A percentile compares a stretch with the other conserved stretches of the same genome.
phyloP scores from a whole-genome alignment of 2,797 vertebrate species.

The Oryzias dopingdopingensis region DNA sequence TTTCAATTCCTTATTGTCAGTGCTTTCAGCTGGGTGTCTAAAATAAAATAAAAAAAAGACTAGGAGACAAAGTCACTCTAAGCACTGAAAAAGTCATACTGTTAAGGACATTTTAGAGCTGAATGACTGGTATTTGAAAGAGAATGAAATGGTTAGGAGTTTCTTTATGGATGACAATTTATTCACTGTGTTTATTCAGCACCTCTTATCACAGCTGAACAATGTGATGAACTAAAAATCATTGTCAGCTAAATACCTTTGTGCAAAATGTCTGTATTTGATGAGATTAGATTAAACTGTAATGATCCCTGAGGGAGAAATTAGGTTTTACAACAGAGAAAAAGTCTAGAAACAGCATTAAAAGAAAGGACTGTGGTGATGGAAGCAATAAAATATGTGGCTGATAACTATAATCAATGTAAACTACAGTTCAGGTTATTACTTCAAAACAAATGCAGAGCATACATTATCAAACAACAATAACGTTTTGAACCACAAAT shows the following conservation, averaged over 20 bases:
- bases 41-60: conserved; percentile 24
- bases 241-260: conserved; percentile 47
- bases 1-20: conserved; percentile 24
- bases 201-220: conserved; percentile 26
- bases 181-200: conserved; percentile 36
- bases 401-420: conserved; percentile 22
- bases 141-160: conserved; percentile 1
- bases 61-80: conserved; percentile 41
- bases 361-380: conserved; percentile 38
- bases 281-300: conserved; percentile 59
- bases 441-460: conserved; percentile 2
- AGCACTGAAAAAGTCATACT: conserved; percentile 7
- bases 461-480: conserved; percentile 8
- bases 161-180: conserved; percentile 1
- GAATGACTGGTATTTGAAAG: conserved; percentile 18
- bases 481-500: neutral
- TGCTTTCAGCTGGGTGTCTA: conserved; percentile 24
- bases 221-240: conserved; percentile 42
- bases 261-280: conserved; percentile 48
- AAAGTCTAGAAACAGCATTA: conserved; percentile 21
- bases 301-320: conserved; percentile 51
- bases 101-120: conserved; percentile 6
- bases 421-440: conserved; percentile 4
- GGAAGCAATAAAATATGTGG: conserved; percentile 35
- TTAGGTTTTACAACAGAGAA: conserved; percentile 34